These are phyloP conservation scores for Falco rusticolus DNA, from an alignment of 2,797 vertebrate species.

Conservation along the genomic window DNA sequence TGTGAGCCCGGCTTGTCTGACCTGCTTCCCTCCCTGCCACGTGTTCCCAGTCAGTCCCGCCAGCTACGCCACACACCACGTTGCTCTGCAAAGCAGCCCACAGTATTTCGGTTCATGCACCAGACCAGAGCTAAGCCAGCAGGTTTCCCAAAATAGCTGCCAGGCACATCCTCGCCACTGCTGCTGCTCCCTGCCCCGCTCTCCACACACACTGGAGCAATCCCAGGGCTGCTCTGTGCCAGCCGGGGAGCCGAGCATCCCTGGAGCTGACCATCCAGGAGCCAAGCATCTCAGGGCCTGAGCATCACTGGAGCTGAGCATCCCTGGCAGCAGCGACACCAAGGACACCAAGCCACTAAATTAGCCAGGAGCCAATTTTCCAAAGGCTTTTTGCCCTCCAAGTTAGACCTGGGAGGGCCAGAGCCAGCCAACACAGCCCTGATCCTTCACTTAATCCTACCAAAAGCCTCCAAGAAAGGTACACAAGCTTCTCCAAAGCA, in stretches of 20 bases:
- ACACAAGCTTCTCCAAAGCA: background rate
- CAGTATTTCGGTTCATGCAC: background rate
- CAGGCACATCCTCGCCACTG: background rate
- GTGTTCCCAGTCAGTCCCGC: background rate
- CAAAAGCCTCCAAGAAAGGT: background rate
- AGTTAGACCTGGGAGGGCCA: background rate
- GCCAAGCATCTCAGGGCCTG: too few relatives aligned
- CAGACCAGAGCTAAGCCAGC: background rate
- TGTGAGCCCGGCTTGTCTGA: accelerated
- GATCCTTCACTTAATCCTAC: background rate
- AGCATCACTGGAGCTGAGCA: background rate
- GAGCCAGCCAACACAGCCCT: background rate
- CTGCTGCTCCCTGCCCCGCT: background rate
- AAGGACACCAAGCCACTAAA: background rate
- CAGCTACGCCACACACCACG: background rate
- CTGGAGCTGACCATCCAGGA: background rate
- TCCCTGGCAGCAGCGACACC: background rate
- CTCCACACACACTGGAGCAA: background rate
- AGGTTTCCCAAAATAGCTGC: background rate
- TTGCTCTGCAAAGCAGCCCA: background rate
- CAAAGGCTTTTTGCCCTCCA: background rate
- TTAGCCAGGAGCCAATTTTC: background rate
- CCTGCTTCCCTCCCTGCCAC: background rate
- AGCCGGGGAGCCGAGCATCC: background rate
- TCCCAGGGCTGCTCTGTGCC: background rate